Conservation (phyloP, 2,797 vertebrate genomes). For the Eulemur albifrons region DNA sequence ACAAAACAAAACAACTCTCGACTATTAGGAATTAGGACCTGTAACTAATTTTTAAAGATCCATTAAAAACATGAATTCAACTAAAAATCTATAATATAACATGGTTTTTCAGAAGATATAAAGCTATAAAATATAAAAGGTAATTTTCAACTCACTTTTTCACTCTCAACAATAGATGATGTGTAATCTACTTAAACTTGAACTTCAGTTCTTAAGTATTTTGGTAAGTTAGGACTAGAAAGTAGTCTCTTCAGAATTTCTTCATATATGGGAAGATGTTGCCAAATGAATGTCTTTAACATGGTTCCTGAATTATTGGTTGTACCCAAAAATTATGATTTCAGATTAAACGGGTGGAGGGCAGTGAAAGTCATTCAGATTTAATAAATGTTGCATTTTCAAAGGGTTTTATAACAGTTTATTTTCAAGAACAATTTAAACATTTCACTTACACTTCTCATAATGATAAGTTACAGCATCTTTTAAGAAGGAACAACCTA, state of each 20-base stretch:
- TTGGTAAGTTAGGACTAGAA: neutral
- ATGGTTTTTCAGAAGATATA: neutral
- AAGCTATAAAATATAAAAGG: neutral
- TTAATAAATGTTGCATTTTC: neutral
- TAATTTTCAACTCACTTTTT: neutral
- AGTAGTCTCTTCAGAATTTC: neutral
- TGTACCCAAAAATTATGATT: neutral
- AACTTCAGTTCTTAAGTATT: neutral
- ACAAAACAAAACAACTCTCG: neutral
- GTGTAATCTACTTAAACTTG: neutral
- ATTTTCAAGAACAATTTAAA: neutral
- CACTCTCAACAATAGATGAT: neutral
- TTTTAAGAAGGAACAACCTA: neutral
- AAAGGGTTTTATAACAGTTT: neutral
- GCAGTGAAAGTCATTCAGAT: neutral
- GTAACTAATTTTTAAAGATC: neutral
- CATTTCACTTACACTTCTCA: neutral
- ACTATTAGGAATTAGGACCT: slow-evolving; percentile 4
- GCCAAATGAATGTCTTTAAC: neutral
- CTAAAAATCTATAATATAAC: neutral
- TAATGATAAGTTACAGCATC: neutral
- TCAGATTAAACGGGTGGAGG: neutral
- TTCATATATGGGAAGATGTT: neutral
- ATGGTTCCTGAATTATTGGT: neutral
- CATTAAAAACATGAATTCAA: neutral